phyloP scores from a whole-genome alignment of 2,113 vertebrate species.

The Poeciliopsis turrubarensis region DNA sequence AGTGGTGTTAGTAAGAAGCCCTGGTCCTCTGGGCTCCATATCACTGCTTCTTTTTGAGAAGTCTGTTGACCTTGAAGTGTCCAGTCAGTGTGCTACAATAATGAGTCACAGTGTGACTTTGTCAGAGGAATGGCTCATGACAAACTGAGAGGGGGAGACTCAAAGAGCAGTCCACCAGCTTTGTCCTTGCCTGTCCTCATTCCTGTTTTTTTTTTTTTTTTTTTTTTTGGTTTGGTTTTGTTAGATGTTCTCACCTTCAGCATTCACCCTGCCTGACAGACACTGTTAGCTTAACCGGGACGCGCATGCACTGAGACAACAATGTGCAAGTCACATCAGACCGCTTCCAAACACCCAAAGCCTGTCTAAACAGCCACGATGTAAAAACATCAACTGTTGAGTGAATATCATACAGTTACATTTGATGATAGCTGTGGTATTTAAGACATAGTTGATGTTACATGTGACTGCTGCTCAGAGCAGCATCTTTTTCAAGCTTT shows the following conservation, averaged over 20 bases:
- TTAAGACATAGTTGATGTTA: too few relatives aligned
- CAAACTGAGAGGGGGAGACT: not conserved
- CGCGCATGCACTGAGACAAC: slow-evolving; percentile 28
- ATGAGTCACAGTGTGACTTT: slow-evolving; percentile 51
- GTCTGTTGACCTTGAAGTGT: slow-evolving; percentile 50
- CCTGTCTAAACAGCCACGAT: not conserved
- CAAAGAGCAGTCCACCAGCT: slow-evolving; percentile 16
- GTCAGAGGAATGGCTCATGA: slow-evolving; percentile 28
- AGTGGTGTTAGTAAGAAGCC: not conserved
- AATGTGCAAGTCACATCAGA: slow-evolving; percentile 35
- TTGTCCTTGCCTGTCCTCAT: slow-evolving; percentile 15
- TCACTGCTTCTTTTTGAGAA: slow-evolving; percentile 17
- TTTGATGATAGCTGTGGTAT: too few relatives aligned
- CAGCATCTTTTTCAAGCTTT: too few relatives aligned
- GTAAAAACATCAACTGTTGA: not conserved
- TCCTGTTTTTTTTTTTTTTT: slow-evolving; percentile 41
- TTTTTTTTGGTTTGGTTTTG: slow-evolving; percentile 52
- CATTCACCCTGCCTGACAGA: slow-evolving; percentile 26
- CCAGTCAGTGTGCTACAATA: slow-evolving; percentile 29
- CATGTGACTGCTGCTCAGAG: too few relatives aligned
- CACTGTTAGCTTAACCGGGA: slow-evolving; percentile 32
- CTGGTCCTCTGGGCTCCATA: not conserved
- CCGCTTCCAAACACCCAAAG: slow-evolving; percentile 18
- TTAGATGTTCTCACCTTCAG: slow-evolving; percentile 37
- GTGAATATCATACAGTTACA: too few relatives aligned